These are phyloP conservation scores for Craniophora ligustri DNA, from an alignment of 2,888 invertebrate genomes.

Conservation along the genomic window DNA sequence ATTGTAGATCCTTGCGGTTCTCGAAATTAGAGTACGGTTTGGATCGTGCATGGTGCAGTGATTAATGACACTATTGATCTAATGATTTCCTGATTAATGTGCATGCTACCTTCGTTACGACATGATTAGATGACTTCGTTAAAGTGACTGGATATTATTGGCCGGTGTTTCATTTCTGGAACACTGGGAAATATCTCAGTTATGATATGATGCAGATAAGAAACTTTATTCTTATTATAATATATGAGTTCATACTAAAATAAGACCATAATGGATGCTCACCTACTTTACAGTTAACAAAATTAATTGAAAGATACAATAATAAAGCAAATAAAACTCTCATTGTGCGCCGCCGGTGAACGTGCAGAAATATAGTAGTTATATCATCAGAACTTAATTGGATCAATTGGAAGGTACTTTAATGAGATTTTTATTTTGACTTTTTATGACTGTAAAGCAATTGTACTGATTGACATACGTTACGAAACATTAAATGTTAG, in stretches of 20 bases:
- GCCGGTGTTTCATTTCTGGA: no score
- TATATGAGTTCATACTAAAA: not conserved
- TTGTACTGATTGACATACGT: conserved; percentile 5
- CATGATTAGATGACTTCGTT: no score
- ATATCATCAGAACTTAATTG: conserved; percentile 17
- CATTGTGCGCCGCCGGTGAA: conserved; percentile 21
- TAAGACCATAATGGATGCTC: conserved; percentile 9
- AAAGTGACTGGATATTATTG: no score
- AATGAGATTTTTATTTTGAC: conserved; percentile 27
- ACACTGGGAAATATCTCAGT: no score
- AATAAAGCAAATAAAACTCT: conserved; percentile 13
- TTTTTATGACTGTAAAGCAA: conserved; percentile 36
- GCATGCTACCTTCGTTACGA: no score
- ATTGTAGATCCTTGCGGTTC: no score
- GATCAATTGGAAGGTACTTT: conserved; percentile 11
- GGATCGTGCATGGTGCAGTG: no score
- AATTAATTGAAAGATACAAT: conserved; percentile 20
- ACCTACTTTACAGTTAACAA: conserved; percentile 23
- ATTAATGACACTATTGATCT: no score
- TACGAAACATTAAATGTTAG: not conserved
- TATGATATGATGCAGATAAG: no score
- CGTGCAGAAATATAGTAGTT: conserved; percentile 3
- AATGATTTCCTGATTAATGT: no score
- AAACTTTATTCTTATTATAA: not conserved
- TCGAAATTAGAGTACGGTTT: no score